phyloP scores from a whole-genome alignment of 2,113 vertebrate species.

The Perca fluviatilis region DNA sequence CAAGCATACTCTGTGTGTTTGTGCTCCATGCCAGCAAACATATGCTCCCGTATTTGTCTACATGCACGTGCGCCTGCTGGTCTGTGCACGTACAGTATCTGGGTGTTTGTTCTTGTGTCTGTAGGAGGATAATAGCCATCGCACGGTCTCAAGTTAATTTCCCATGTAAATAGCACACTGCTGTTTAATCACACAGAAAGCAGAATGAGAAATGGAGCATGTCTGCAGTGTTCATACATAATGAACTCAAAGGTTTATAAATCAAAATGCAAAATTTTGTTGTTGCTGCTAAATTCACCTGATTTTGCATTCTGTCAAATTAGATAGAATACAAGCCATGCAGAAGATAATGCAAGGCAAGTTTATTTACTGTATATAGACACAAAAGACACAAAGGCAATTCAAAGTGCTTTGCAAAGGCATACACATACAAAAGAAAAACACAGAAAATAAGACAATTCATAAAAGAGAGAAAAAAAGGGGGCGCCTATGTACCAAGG shows the following conservation, averaged over 20 bases:
- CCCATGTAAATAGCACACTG: conserved; percentile 97
- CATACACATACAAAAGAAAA: not conserved
- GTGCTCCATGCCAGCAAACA: conserved; percentile 63
- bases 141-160: conserved; percentile 94
- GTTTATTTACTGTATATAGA: not conserved
- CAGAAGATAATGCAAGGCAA: not conserved
- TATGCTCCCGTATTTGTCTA: conserved; percentile 68
- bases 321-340: not conserved
- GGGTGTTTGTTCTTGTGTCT: conserved; percentile 78
- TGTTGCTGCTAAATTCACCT: conserved; percentile 38
- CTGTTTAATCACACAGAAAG: conserved; percentile 94
- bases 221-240: conserved; percentile 83
- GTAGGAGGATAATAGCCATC: conserved; percentile 87
- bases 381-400: not conserved
- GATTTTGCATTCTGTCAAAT: conserved; percentile 30
- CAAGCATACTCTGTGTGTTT: conserved; percentile 56
- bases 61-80: conserved; percentile 35
- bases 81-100: conserved; percentile 60
- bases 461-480: no score
- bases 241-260: conserved; percentile 64
- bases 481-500: no score
- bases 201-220: conserved; percentile 63
- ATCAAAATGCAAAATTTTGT: conserved; percentile 47
- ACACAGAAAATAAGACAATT: not conserved
- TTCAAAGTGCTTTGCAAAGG: not conserved